Evolutionary conservation across 2,888 invertebrate genomes (phyloP).

Genomic region (Miltochrista miniata): DNA sequence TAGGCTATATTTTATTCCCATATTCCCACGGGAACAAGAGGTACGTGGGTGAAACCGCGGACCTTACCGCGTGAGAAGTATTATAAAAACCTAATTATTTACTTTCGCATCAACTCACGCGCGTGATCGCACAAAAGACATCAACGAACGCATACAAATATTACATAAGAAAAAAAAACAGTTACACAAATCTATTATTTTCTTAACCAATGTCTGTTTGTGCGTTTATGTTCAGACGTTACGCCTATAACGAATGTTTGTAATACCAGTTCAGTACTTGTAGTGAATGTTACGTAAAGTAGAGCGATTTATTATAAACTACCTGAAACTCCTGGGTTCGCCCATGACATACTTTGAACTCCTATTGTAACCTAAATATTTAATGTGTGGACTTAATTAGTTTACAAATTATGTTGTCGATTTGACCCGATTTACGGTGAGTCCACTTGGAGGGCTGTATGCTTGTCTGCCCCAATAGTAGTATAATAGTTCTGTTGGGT

Average conservation of each 20-base stretch:
- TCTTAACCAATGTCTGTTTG: slow-evolving; percentile 6
- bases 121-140: slow-evolving; percentile 47
- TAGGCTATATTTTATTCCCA: too few species aligned
- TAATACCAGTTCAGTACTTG: slow-evolving; percentile 6
- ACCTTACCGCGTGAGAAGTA: too few species aligned
- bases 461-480: too few species aligned
- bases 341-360: too few species aligned
- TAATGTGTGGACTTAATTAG: too few species aligned
- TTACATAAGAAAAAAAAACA: slow-evolving; percentile 12
- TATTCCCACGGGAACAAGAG: too few species aligned
- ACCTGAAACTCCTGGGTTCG: neutral
- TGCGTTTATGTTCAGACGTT: slow-evolving; percentile 13
- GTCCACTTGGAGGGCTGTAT: too few species aligned
- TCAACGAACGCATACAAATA: slow-evolving; percentile 42
- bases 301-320: neutral
- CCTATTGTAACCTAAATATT: too few species aligned
- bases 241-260: slow-evolving; percentile 7
- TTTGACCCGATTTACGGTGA: too few species aligned
- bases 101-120: slow-evolving; percentile 1
- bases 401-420: too few species aligned
- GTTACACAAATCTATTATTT: slow-evolving; percentile 12
- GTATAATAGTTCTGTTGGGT: too few species aligned
- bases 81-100: neutral
- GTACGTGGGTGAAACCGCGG: too few species aligned
- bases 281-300: neutral